Base-by-base conservation (phyloP, 2,113 vertebrate species). In the Desmodus rotundus region DNA sequence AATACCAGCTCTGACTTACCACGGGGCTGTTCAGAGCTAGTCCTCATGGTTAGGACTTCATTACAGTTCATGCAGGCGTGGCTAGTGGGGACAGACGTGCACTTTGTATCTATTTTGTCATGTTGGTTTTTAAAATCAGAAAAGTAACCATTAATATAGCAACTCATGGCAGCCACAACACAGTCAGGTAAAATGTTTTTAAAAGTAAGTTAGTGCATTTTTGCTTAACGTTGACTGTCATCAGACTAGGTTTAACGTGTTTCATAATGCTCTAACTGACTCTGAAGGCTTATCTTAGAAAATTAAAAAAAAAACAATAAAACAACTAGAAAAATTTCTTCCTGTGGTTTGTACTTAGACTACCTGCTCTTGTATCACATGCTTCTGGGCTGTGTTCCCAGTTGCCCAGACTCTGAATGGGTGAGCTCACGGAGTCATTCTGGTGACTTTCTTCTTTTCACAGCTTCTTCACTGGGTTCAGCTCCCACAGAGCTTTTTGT, bases 191-290 rank as follows among this genome's bases (percentile, higher is more conserved):
- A 20, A 86, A 80, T 65, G 58, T 72, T 96, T 94, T 87, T 28
- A 58, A 92, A 76, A 81, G n/a, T 45, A 84, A 36, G 8, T 50
- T 36, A 65, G 45, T 43, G 11, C 43, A 58, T 65, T 85, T 94
- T 94, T 76, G 26, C 45, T 93, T 92, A 96, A 93, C 70, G 84
- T 87, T 72, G 33, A 22, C 41, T 74, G 36, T 82, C 58, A 78
- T 36, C 54, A 36, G 73, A 31, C 63, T 47, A 33, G 4, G 36
- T 41, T 88, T 47, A 28, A 36, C 6, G 6, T 67, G 45, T 90
- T 96, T 90, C 33, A 20, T 43, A 61, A 61, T 14, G 43, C 76
- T 80, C 5, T 82, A 63, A n/a, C 19, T 41, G 73, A 84, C 70
- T 89, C 76, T 43, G 47, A 65, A 31, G 41, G 50, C 80, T 89